These are phyloP conservation scores for Drosophila asahinai DNA, from an alignment of 1,140 invertebrate species.

Conservation along the genomic window DNA sequence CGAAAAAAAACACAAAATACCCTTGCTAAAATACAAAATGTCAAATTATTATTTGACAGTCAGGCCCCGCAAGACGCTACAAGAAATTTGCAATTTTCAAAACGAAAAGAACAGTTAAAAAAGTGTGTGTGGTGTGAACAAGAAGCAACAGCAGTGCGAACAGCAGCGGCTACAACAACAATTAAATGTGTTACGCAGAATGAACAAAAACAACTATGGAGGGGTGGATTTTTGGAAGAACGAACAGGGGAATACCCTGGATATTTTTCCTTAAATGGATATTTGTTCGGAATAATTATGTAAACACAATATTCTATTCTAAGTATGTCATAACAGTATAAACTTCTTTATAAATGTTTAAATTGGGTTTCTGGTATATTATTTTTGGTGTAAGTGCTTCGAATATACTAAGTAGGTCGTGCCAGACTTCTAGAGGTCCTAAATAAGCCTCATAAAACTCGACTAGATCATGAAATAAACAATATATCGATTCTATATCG, in stretches of 20 bases:
- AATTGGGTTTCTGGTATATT: too few species aligned
- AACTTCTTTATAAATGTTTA: too few species aligned
- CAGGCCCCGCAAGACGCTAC: conserved; percentile 16
- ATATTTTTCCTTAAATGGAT: too few species aligned
- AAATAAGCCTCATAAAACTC: too few species aligned
- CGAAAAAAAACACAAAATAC: neutral
- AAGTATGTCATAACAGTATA: too few species aligned
- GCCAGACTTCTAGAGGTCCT: too few species aligned
- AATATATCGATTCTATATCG: too few species aligned
- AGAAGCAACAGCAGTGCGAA: conserved; percentile 26
- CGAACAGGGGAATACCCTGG: neutral
- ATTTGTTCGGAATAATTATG: too few species aligned
- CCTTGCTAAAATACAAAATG: conserved; percentile 32
- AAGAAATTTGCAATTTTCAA: conserved; percentile 42
- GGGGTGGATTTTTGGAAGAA: neutral
- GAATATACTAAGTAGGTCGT: too few species aligned
- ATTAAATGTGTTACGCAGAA: conserved; percentile 64
- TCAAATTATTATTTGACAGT: conserved; percentile 57
- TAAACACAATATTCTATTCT: too few species aligned
- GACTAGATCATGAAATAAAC: too few species aligned
- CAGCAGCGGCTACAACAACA: conserved; percentile 5
- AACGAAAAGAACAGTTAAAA: conserved; percentile 43
- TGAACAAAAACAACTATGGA: conserved; percentile 37
- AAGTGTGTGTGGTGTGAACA: conserved; percentile 18
- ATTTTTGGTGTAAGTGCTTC: too few species aligned